Percentiles rank a stretch among this genome's conserved stretches.
Conservation (phyloP, 2,888 invertebrate genomes). For the Zygogramma bicolorata region DNA sequence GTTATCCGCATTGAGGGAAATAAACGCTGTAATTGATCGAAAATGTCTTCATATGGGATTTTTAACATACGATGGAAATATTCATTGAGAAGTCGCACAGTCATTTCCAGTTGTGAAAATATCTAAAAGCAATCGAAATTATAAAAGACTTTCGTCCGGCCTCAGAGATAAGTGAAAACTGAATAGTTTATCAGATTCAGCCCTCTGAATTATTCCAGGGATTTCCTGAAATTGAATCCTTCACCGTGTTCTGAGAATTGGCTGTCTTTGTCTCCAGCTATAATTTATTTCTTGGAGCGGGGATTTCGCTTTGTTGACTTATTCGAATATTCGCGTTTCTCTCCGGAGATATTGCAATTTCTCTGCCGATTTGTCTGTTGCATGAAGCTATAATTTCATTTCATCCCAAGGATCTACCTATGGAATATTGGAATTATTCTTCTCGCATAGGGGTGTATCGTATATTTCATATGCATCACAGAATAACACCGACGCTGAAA, state of each 20-base stretch:
- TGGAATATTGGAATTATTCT: too few species aligned
- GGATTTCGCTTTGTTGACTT: neutral
- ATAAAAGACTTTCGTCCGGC: slow-evolving; percentile 16
- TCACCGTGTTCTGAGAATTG: slow-evolving; percentile 13
- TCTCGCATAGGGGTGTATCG: too few species aligned
- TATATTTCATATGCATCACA: too few species aligned
- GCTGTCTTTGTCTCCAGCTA: slow-evolving; percentile 26
- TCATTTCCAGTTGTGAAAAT: neutral
- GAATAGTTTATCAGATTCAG: slow-evolving; percentile 46
- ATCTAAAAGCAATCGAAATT: slow-evolving; percentile 22
- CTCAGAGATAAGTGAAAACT: slow-evolving; percentile 45
- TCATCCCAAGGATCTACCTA: too few species aligned
- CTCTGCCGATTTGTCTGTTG: neutral
- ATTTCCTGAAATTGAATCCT: slow-evolving; percentile 34
- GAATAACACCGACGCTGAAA: too few species aligned
- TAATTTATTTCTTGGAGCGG: neutral
- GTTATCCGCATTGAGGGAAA: too few species aligned
- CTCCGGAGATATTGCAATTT: neutral
- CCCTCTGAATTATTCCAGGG: slow-evolving; percentile 42
- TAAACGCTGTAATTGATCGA: too few species aligned
- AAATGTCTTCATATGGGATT: too few species aligned
- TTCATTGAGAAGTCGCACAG: too few species aligned
- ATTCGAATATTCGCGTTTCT: neutral
- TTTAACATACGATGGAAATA: too few species aligned
- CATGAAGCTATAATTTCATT: too few species aligned